A percentile compares a stretch with the other conserved stretches of the same genome.
phyloP scores from a whole-genome alignment of 2,888 invertebrate species.

The Plusia festucae region DNA sequence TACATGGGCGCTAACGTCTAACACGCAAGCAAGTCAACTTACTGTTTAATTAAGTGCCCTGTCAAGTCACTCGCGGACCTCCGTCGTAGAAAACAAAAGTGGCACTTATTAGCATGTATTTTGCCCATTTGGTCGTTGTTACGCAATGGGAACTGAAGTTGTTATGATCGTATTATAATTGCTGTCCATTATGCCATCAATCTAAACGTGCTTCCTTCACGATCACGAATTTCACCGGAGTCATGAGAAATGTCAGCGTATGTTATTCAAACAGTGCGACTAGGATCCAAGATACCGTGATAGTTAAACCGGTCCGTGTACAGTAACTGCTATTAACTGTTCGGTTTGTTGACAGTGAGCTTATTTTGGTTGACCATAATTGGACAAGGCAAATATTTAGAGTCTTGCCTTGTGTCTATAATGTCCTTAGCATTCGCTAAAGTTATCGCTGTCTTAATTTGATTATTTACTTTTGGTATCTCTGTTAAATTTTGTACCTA shows the following conservation, averaged over 20 bases:
- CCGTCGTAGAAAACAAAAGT: constrained; percentile 70
- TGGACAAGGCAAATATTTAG: constrained; percentile 79
- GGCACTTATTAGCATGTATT: constrained; percentile 35
- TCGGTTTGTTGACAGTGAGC: constrained; percentile 70
- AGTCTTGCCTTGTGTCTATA: constrained; percentile 66
- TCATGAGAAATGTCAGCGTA: constrained; percentile 80
- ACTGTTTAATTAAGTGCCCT: constrained; percentile 73
- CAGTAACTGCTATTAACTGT: constrained; percentile 62
- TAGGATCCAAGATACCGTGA: constrained; percentile 66
- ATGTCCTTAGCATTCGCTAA: constrained; percentile 72
- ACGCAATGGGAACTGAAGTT: constrained; percentile 73
- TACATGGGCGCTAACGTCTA: constrained; percentile 65
- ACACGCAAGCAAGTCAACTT: constrained; percentile 71
- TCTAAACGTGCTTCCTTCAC: constrained; percentile 74
- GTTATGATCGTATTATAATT: constrained; percentile 76
- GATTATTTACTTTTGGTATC: constrained; percentile 41
- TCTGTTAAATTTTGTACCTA: constrained; percentile 9
- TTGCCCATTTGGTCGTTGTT: constrained; percentile 55
- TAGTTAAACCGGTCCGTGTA: constrained; percentile 70
- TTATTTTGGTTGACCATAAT: constrained; percentile 69
- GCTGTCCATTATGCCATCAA: constrained; percentile 73
- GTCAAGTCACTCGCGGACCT: constrained; percentile 71
- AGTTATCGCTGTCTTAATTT: constrained; percentile 57
- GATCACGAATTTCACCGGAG: constrained; percentile 79
- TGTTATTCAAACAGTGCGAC: constrained; percentile 60